These are phyloP conservation scores for Myocastor coypus DNA, from an alignment of 2,113 vertebrate species.

Conservation along the genomic window DNA sequence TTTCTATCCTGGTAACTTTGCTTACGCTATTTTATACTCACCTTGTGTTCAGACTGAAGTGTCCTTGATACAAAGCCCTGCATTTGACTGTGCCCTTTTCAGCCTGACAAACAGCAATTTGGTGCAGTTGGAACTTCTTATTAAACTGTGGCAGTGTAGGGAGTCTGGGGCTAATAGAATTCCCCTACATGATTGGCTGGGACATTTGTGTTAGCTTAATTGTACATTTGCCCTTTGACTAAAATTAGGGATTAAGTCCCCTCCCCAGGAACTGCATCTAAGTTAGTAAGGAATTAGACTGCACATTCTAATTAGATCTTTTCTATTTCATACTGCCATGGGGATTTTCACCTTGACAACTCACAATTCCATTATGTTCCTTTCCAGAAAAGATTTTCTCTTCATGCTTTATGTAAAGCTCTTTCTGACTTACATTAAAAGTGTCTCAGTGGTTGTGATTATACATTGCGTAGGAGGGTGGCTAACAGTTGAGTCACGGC, in stretches of 20 bases:
- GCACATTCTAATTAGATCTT: slow-evolving; percentile 73
- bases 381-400: slow-evolving; percentile 57
- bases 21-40: background rate
- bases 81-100: slow-evolving; percentile 61
- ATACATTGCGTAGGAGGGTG: background rate
- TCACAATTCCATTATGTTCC: slow-evolving; percentile 48
- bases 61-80: background rate
- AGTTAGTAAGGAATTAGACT: slow-evolving; percentile 59
- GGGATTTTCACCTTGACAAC: slow-evolving; percentile 65
- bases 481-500: background rate
- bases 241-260: slow-evolving; percentile 68
- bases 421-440: slow-evolving; percentile 50
- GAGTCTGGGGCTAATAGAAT: slow-evolving; percentile 39
- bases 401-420: slow-evolving; percentile 46
- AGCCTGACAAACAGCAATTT: slow-evolving; percentile 75
- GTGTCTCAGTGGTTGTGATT: background rate
- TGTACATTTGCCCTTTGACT: slow-evolving; percentile 75
- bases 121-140: slow-evolving; percentile 57
- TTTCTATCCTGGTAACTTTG: background rate
- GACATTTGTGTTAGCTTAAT: slow-evolving; percentile 65
- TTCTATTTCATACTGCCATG: slow-evolving; percentile 49
- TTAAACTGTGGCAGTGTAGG: slow-evolving; percentile 61
- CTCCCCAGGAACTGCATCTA: slow-evolving; percentile 54
- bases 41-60: background rate
- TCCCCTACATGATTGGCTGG: slow-evolving; percentile 64